Percentiles rank a stretch among this genome's conserved stretches.
Conservation (phyloP, 64 coral and sea anemone genomes). For the Cladopsammia gracilis region DNA sequence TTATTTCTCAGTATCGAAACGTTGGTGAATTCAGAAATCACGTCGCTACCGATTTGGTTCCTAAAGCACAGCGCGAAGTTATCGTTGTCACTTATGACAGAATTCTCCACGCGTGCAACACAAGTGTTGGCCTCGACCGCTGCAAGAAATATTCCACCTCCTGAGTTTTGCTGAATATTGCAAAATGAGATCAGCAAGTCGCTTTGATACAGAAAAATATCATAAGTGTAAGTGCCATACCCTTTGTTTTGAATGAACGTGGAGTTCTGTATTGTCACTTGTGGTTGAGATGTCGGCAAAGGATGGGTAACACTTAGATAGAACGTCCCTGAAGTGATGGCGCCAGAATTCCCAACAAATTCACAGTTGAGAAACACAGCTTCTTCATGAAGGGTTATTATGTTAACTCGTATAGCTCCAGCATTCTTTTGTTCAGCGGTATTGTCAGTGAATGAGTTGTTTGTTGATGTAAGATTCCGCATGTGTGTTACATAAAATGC, state of each 20-base stretch:
- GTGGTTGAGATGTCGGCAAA: neutral
- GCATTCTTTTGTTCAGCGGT: neutral
- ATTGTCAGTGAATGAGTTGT: slow-evolving; percentile 12
- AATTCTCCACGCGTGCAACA: neutral
- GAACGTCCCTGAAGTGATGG: neutral
- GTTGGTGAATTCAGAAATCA: neutral
- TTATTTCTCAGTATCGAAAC: neutral
- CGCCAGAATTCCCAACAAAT: neutral
- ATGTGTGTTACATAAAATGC: neutral
- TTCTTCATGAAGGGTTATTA: neutral
- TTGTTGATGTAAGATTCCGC: neutral
- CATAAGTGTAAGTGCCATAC: neutral
- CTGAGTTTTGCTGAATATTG: slow-evolving; percentile 3
- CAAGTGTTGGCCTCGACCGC: no score
- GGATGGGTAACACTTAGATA: neutral
- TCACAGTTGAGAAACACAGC: neutral
- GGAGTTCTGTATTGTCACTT: neutral
- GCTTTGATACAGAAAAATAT: neutral
- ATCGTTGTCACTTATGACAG: neutral
- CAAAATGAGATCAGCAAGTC: neutral
- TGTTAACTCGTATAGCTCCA: neutral
- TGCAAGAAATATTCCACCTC: slow-evolving; percentile 4
- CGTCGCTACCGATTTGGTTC: neutral
- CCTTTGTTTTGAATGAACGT: slow-evolving; percentile 16
- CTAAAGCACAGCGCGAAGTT: neutral